Conservation (phyloP, 2,797 vertebrate species). For the Percopsis omiscomaycus region DNA sequence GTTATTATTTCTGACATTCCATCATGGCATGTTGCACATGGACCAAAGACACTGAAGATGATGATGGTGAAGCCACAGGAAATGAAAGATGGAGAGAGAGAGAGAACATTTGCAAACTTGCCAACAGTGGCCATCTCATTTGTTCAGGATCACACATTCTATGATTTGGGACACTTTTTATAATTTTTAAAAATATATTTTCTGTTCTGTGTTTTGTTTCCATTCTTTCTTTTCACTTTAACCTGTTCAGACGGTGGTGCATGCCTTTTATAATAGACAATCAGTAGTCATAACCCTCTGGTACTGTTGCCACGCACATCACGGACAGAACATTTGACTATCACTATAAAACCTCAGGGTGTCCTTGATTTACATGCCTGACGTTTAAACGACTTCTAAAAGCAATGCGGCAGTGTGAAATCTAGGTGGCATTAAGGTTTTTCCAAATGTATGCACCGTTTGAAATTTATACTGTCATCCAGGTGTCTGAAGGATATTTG, state of each 20-base stretch:
- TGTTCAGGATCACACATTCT: slow-evolving; percentile 64
- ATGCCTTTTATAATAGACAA: slow-evolving; percentile 5
- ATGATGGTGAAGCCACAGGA: slow-evolving; percentile 39
- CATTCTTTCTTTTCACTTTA: slow-evolving; percentile 39
- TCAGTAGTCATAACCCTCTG: slow-evolving; percentile 28
- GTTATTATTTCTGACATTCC: slow-evolving; percentile 66
- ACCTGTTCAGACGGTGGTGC: slow-evolving; percentile 29
- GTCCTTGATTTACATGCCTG: slow-evolving; percentile 11
- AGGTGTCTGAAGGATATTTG: slow-evolving; percentile 25
- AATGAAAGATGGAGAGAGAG: slow-evolving; percentile 54
- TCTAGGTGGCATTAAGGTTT: slow-evolving; percentile 6
- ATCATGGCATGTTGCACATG: slow-evolving; percentile 78
- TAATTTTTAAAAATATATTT: slow-evolving; percentile 13
- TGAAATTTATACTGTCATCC: slow-evolving; percentile 22
- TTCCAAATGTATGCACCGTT: slow-evolving; percentile 22
- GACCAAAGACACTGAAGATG: slow-evolving; percentile 80
- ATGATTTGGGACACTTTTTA: slow-evolving; percentile 54
- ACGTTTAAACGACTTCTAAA: slow-evolving; percentile 12
- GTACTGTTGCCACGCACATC: slow-evolving; percentile 44
- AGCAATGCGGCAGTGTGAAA: neutral
- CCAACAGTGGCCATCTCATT: slow-evolving; percentile 62
- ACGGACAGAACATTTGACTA: slow-evolving; percentile 14
- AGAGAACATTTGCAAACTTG: slow-evolving; percentile 31
- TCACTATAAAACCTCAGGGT: slow-evolving; percentile 9
- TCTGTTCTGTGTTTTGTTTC: slow-evolving; percentile 16